Base-by-base conservation (phyloP, 1,140 invertebrate genomes). In the Drosophila azteca region DNA sequence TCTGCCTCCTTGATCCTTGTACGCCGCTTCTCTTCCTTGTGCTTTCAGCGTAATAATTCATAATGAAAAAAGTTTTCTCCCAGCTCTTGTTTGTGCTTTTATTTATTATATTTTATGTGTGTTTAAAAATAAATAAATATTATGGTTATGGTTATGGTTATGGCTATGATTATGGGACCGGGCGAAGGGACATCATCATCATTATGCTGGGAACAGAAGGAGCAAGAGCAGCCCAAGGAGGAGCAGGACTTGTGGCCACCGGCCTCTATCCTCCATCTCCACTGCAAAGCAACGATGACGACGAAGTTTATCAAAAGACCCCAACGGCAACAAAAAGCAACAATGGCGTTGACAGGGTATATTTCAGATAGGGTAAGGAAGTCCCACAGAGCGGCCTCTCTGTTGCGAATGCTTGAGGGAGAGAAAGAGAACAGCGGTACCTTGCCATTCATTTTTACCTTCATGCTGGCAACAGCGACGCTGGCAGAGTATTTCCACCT, bases 281-380 rank as follows among this genome's bases (percentile, higher is more conserved):
- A 31, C 26, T 45, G 20, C 17, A 69, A 20, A 35, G 51, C 45
- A 46, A 57, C 24, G 66, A 39, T 13, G 11, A 66, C 54, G 67
- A 57, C 53, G 83, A 89, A 87, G 83, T 87, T 87, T 87, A 87
- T 87, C 83, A 87, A 87, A 87, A 77, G 67, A 73, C 77, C 67
- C 73, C 67, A 85, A 44, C 67, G 44, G 41, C 66, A 69, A 39
- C 35, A 13, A 39, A 49, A 24, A 76, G 60, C 66, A 87, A 79
- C 83, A 83, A 88, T 83, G 83, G 83, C 35, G 35, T 11, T 39
- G 35, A 11, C 35, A 39, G 1, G 35, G 35, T 13, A 39, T 13
- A 39, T 39, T 39, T 4, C 35, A 13, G 11, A 13, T 11, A 39
- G 0, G 35, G 35, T 39, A 13, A 13, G 4, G 35, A 11, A 13